These are phyloP conservation scores for Mesorhabditis spiculigera DNA, from an alignment of 2,888 invertebrate genomes.

Conservation along the genomic window DNA sequence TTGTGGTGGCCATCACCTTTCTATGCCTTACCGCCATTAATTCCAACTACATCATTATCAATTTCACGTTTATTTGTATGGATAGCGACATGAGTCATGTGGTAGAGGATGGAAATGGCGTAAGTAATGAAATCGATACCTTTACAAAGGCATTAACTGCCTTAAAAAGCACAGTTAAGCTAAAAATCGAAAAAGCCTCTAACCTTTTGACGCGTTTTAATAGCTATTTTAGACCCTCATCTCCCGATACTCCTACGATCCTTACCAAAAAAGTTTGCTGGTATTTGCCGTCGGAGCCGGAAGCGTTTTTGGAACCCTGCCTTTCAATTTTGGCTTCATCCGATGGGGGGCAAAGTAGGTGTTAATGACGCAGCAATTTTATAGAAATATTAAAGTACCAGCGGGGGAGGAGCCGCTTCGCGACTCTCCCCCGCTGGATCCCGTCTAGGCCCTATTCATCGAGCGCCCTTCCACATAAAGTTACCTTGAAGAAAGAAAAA, in stretches of 20 bases:
- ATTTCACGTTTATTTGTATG: constrained; percentile 49
- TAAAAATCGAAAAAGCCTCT: no score
- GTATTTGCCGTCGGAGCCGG: constrained; percentile 46
- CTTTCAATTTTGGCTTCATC: constrained; percentile 39
- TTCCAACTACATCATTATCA: constrained; percentile 41
- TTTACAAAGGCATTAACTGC: not conserved
- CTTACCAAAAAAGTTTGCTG: constrained; percentile 34
- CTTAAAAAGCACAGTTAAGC: not conserved
- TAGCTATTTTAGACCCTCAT: constrained; percentile 17
- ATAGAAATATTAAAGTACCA: no score
- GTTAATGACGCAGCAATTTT: no score
- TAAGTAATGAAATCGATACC: not conserved
- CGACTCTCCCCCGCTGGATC: no score
- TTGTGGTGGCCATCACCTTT: constrained; percentile 28
- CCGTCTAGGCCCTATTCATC: no score
- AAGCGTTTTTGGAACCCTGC: constrained; percentile 43
- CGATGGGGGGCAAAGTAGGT: constrained; percentile 41
- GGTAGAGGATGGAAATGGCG: constrained; percentile 17
- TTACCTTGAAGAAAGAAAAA: no score
- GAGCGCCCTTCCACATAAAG: no score
- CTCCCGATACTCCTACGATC: constrained; percentile 34
- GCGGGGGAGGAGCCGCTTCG: no score
- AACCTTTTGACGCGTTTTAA: no score
- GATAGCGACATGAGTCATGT: constrained; percentile 23
- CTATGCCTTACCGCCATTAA: constrained; percentile 36